Base-by-base conservation (phyloP, 2,113 vertebrate species). In the Geococcyx californianus region DNA sequence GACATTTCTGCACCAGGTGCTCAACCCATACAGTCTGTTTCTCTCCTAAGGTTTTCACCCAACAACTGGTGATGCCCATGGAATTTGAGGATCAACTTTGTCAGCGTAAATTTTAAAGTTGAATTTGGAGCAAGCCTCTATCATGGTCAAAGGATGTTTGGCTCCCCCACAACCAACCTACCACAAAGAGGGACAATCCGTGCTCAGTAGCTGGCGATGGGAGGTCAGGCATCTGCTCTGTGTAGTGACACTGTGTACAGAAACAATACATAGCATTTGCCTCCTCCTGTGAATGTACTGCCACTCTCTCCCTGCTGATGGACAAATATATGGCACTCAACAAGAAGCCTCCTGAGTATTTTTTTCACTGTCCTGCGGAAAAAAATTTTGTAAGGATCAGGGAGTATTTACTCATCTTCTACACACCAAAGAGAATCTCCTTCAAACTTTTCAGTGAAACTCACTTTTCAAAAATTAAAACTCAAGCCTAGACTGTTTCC, bases 251-350 rank as follows among this genome's bases (percentile, higher is more conserved):
- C 34, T 23, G 19, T 0, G 0, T 36, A 1, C 49, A 60, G 20
- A 47, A 77, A 38, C n/a, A 2, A 7, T 1, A 20, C 31, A 19
- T 13, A 34, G 52, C 55, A 38, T 49, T 5, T 3, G 2, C 28
- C 5, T 36, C 15, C 47, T 74, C 66, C 47, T 90, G 38, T 8
- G 70, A 81, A 72, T 4, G 18, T 14, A 34, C 8, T 56, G 72
- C 40, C 26, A 52, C 10, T 4, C 0, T 0, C 60, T 78, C 10
- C 34, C 20, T 26, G 17, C 1, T 11, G 2, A 17, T 0, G 3
- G 29, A 40, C 69, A 26, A 73, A 21, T 7, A 19, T 44, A 49
- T 26, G 59, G 17, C 24, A 45, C 17, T 81, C 54, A 26, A 9
- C 19, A 23, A 64, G 20, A 83, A 88, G 21, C 14, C 14, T 77